Conservation (phyloP, 2,888 invertebrate species). For the Clistopyga incitator region DNA sequence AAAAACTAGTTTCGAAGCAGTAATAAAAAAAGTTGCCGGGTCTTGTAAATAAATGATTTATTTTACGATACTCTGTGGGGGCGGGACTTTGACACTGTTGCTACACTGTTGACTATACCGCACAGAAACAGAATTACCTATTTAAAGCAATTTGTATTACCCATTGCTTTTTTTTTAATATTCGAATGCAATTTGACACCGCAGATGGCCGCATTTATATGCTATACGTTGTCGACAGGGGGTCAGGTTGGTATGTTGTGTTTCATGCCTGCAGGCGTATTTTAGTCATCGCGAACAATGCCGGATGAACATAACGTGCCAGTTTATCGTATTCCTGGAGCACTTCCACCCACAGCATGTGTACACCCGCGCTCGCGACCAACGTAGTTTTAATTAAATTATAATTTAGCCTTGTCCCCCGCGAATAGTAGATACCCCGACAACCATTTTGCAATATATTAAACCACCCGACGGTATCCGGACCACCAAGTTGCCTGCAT, state of each 20-base stretch:
- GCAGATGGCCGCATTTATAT: background rate
- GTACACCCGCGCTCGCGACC: background rate
- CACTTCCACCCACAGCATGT: slow-evolving; percentile 1
- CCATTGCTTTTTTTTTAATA: slow-evolving; percentile 4
- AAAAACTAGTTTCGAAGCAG: background rate
- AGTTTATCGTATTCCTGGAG: slow-evolving; percentile 34
- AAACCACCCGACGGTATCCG: slow-evolving; percentile 3
- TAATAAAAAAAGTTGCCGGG: slow-evolving; percentile 2
- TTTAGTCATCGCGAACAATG: slow-evolving; percentile 28
- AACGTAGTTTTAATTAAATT: slow-evolving; percentile 45
- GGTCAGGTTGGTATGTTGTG: slow-evolving; percentile 17
- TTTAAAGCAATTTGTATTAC: slow-evolving; percentile 20
- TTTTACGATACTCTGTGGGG: background rate
- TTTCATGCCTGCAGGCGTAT: slow-evolving; percentile 27
- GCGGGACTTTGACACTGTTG: slow-evolving; percentile 5
- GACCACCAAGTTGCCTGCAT: background rate
- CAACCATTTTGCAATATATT: slow-evolving; percentile 32
- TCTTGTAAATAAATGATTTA: slow-evolving; percentile 19
- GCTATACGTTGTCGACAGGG: background rate
- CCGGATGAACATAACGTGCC: slow-evolving; percentile 1
- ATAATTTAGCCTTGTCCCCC: slow-evolving; percentile 37
- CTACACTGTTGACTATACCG: background rate
- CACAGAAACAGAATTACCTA: background rate
- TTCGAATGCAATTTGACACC: slow-evolving; percentile 25
- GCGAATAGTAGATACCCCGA: slow-evolving; percentile 1